phyloP scores from a whole-genome alignment of 2,888 invertebrate genomes.

The Enchytraeus crypticus region DNA sequence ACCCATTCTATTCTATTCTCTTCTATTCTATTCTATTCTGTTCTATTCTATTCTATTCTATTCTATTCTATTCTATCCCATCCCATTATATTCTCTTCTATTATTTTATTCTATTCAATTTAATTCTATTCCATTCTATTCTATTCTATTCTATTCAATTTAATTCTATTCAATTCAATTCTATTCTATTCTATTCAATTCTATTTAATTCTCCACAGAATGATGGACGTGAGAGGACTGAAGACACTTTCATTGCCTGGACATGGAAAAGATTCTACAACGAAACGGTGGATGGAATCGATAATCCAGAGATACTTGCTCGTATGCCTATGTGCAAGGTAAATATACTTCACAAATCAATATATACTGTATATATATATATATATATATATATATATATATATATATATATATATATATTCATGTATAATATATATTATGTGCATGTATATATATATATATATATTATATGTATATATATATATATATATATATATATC shows the following conservation, averaged over 20 bases:
- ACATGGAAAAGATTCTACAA: slow-evolving; percentile 19
- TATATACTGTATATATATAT: neutral
- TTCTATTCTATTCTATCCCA: too few relatives aligned
- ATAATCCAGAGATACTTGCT: slow-evolving; percentile 13
- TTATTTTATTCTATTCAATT: too few relatives aligned
- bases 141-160: too few relatives aligned
- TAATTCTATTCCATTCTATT: too few relatives aligned
- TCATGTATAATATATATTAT: neutral
- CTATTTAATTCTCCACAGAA: too few relatives aligned
- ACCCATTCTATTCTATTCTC: too few relatives aligned
- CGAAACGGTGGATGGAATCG: neutral
- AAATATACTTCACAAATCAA: neutral
- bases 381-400: neutral
- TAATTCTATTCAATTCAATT: too few relatives aligned
- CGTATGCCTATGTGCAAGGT: slow-evolving; percentile 23
- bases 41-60: too few relatives aligned
- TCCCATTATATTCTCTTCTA: too few relatives aligned
- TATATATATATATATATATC: neutral
- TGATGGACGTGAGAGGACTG: slow-evolving; percentile 6
- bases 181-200: too few relatives aligned
- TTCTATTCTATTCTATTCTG: too few relatives aligned
- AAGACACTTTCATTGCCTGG: slow-evolving; percentile 19
- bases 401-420: neutral
- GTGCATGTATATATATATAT: neutral
- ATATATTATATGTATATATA: neutral